Evolutionary conservation across 2,888 invertebrate species (phyloP).

Genomic region (Brenthis daphne): DNA sequence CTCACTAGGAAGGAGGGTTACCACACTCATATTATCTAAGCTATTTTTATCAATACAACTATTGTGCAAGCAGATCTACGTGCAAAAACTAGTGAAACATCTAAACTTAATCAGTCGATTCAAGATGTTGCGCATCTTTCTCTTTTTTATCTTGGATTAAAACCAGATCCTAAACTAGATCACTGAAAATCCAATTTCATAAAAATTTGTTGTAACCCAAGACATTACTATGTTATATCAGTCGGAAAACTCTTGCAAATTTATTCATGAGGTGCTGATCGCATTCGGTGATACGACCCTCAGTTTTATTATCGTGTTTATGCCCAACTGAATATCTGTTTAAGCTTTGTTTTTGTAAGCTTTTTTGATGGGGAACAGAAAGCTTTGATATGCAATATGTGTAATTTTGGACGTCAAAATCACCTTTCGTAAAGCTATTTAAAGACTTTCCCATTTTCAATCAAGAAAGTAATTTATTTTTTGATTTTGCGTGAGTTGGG

Average conservation of each 20-base stretch:
- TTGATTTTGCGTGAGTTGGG: too few species aligned
- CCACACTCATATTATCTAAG: too few species aligned
- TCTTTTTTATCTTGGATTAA: too few species aligned
- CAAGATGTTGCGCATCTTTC: too few species aligned
- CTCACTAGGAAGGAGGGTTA: too few species aligned
- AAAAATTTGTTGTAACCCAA: slow-evolving; percentile 35
- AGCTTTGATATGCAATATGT: slow-evolving; percentile 31
- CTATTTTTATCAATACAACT: too few species aligned
- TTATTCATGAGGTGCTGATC: slow-evolving; percentile 60
- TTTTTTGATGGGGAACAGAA: slow-evolving; percentile 27
- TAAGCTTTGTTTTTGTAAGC: slow-evolving; percentile 35
- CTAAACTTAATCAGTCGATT: too few species aligned
- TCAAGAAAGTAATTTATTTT: too few species aligned
- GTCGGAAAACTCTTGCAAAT: slow-evolving; percentile 50
- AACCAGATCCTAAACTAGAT: not conserved
- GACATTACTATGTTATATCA: slow-evolving; percentile 42
- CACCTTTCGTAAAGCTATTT: not conserved
- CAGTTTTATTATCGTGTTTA: slow-evolving; percentile 55
- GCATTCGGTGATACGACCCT: slow-evolving; percentile 49
- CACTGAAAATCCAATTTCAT: slow-evolving; percentile 22
- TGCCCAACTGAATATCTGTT: slow-evolving; percentile 38
- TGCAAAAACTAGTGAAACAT: too few species aligned
- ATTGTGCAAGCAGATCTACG: too few species aligned
- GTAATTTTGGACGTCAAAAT: slow-evolving; percentile 17
- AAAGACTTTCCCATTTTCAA: not conserved